Base-by-base conservation (phyloP, 2,113 vertebrate species). In the Percina caprodes region DNA sequence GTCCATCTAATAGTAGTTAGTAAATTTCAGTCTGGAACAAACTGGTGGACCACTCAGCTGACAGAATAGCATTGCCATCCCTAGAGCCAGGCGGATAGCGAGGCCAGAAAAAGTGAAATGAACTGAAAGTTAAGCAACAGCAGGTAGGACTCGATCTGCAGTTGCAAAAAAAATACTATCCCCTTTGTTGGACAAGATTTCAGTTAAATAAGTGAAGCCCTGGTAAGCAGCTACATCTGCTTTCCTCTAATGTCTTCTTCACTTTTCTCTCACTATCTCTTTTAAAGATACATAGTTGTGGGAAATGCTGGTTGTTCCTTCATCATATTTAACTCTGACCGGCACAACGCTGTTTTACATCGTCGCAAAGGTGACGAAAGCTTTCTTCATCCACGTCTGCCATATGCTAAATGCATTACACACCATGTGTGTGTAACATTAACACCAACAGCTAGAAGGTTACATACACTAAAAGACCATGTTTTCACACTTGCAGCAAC, bases 371-470 rank as follows among this genome's bases (percentile, higher is more conserved):
- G 93, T 71, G 93, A 80, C 49, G 90, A 95, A 91, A 93, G 82
- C 85, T 85, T 80, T 90, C 87, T 87, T 85, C 82, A 86, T 80
- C 80, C 73, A 67, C 18, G 24, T 89, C 85, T 79, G 79, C 80
- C 94, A 94, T 91, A 83, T 92, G 94, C 83, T 80, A 49, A 81
- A 91, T 48, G 51, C 83, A 93, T 94, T 89, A 92, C 51, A 23
- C 78, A 7, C 60, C 77, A 52, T 69, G 78, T 83, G 88, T 78
- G 82, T 78, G 80, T 74, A 87, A 92, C 90, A 92, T 85, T 88
- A 87, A 91, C 65, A 33, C 35, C 84, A 86, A 84, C 89, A 88
- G 87, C 89, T 82, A 66, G 72, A 85, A 88, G 88, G 90, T 93
- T 93, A 93, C 61, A 74, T 84, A 91, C 81, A 94, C 88, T 85